Base-by-base conservation (phyloP, 2,888 invertebrate species). In the Ametastegia equiseti region DNA sequence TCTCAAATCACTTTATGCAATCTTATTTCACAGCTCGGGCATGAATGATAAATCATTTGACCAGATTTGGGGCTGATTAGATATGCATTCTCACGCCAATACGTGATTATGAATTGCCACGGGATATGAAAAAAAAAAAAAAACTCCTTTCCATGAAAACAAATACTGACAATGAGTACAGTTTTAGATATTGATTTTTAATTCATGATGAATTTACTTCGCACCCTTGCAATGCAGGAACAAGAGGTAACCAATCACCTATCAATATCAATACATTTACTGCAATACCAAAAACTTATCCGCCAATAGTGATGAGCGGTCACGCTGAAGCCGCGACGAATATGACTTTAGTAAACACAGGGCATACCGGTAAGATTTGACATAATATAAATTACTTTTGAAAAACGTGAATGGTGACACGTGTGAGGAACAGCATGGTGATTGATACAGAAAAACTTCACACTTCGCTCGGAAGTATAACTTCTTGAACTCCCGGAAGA, bases 341-440 rank as follows among this genome's bases (percentile, higher is more conserved):
- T 89, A 90, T 95, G 83, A 95, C 95, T 88, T 82, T 95, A 23
- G 94, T 94, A 0, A 96, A 95, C 85, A 95, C 94, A n/a, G 95
- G 95, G 80, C 93, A 93, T 82, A 95, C 95, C 60, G 91, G 95
- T 95, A 88, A 91, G 50, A 81, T 15, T 63, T 67, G 67, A 13
- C 19, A 60, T 33, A n/a, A n/a, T n/a, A n/a, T n/a, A n/a, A n/a
- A 27, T 33, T 19, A 23, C 23, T 54, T 7, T 23, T 11, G 2
- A 54, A 54, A 23, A 19, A 9, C 3, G 9, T 54, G 23, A 6
- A 9, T 11, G 2, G 11, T 23, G 54, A 54, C 11, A 23, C 2
- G 11, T 54, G 2, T 19, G n/a, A n/a, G 23, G 54, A 9, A 23
- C 23, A 19, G 19, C 23, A 54, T n/a, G n/a, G 54, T 3, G 2